Conservation (phyloP, 2,113 vertebrate genomes). For the Nymphicus hollandicus region DNA sequence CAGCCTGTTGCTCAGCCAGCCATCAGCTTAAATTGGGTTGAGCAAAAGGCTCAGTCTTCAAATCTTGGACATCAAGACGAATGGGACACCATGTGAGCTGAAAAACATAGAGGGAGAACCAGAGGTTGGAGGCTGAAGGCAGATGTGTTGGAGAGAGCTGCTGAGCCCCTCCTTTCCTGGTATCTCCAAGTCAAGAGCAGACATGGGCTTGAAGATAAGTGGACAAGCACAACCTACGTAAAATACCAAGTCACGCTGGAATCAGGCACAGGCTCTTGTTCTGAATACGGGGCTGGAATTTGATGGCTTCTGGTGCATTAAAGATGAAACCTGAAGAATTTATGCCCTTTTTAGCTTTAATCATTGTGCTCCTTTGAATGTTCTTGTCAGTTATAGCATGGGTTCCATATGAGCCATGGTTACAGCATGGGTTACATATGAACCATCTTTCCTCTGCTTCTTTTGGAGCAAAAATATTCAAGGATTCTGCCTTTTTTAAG, state of each 20-base stretch:
- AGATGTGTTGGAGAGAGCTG: background rate
- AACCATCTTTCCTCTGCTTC: background rate
- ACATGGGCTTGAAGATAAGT: background rate
- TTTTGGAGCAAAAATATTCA: background rate
- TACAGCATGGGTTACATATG: background rate
- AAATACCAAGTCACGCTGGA: background rate
- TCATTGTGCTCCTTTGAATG: background rate
- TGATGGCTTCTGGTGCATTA: background rate
- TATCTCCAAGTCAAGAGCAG: background rate
- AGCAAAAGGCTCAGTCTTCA: background rate
- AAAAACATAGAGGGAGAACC: background rate
- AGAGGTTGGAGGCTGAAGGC: background rate
- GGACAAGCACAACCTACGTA: fast-evolving
- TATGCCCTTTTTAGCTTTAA: background rate
- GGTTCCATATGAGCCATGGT: background rate
- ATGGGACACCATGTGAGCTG: background rate
- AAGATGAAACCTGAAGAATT: background rate
- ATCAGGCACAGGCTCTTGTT: background rate
- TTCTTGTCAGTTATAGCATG: background rate
- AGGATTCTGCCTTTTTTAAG: background rate
- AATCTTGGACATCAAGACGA: background rate
- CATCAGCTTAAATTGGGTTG: background rate
- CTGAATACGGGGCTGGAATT: background rate
- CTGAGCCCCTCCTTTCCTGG: background rate
- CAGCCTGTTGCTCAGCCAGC: background rate